Evolutionary conservation across 2,797 vertebrate species (phyloP), one percentile per base, ranked within the genome.

Genomic region (Poecilia wingei): DNA sequence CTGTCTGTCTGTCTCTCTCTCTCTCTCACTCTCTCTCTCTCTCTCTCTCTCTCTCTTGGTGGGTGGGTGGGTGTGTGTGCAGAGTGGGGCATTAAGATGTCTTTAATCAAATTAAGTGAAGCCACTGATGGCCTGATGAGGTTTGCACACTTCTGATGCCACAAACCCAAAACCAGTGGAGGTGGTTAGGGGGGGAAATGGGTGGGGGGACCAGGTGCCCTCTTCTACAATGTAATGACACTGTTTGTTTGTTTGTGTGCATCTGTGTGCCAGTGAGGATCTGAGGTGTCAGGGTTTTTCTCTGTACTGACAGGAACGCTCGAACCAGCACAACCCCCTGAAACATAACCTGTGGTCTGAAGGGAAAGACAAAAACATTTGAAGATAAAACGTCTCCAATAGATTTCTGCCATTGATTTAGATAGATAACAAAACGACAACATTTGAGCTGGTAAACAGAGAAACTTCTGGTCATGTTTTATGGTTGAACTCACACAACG

Each of bases 61-160:
- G 8, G 1, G 9, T 55, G 6, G 9, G 2, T 55, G 53, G 12
- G 9, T 57, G 53, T n/a, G 53, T 6, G 55, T 64, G 12, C 79
- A 49, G 73, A 86, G 86, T 84, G 33, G 59, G 81, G 84, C 87
- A 92, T 95, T 93, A 94, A 92, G 91, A 93, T 90, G 87, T 89
- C 85, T 92, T 93, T 90, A 88, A 95, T 93, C 91, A 86, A 81
- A 95, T 95, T 90, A 95, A 74, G 81, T 43, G 12, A 55, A 84
- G 85, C 88, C 91, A 85, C 86, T 84, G 93, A 93, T 87, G 93
- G 79, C 75, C 82, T 93, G 93, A 94, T 94, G 92, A 94, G 87
- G 90, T 90, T 84, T 83, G 85, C 72, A 84, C 86, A 85, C 84
- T 83, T 93, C 91, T 92, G 90, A 86, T 90, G 86, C 71, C 81